Base-by-base conservation (phyloP, 2,888 invertebrate genomes). In the Teinopalpus imperialis region DNA sequence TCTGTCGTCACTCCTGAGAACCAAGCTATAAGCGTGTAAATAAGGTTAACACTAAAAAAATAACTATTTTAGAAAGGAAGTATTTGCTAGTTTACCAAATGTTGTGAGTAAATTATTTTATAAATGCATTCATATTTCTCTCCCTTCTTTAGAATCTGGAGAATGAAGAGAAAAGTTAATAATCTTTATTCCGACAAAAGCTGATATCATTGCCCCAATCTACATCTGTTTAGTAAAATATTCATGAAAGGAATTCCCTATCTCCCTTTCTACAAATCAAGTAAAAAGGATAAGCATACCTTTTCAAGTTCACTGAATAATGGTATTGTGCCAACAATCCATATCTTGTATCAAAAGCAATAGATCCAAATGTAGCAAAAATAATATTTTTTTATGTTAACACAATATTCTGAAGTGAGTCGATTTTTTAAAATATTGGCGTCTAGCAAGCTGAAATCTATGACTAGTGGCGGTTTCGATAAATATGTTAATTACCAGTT, bases 141-240 rank as follows among this genome's bases (percentile, higher is more conserved):
- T n/a, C n/a, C n/a, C n/a, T n/a, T n/a, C n/a, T n/a, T n/a, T n/a
- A n/a, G n/a, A n/a, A n/a, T n/a, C n/a, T n/a, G n/a, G n/a, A n/a
- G n/a, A n/a, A n/a, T 41, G 10, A 26, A 41, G n/a, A 7, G 8
- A 26, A 30, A 40, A 10, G 16, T 26, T 32, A 24, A 42, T 32
- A 26, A 18, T 12, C 12, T 26, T 20, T 42, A 12, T 26, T 32
- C 3, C 8, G 32, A n/a, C 5, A 12, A 32, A 32, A 41, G 12
- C 16, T 41, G 31, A 41, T 41, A 42, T 34, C 18, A n/a, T 24
- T 16, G 26, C 18, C 4, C 23, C 32, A 34, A 42, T 42, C 26
- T 34, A 34, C 32, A 42, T 41, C 18, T 42, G 32, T 26, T 42
- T 42, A 42, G 24, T 42, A 32, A 26, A 42, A 26, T 42, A 42